Percentiles rank a stretch among this genome's conserved stretches.
phyloP scores from a whole-genome alignment of 1,140 invertebrate genomes.

The Drosophila orosa region DNA sequence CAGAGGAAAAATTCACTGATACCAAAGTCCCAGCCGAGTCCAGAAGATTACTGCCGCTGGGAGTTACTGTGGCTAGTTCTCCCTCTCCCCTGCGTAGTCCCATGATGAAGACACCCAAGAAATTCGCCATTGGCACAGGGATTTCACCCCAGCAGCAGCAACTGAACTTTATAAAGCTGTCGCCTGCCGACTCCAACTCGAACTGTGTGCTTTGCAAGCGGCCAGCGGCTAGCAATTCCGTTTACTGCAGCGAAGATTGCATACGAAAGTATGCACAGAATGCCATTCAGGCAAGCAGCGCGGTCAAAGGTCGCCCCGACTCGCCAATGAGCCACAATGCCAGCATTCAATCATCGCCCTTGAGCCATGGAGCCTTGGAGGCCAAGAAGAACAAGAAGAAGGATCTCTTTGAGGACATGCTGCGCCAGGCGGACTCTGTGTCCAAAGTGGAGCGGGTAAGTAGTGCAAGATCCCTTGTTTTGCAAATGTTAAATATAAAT shows the following conservation, averaged over 20 bases:
- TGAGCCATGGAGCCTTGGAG: conserved; percentile 21
- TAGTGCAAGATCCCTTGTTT: neutral
- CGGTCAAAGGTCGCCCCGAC: conserved; percentile 36
- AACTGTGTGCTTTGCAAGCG: conserved; percentile 91
- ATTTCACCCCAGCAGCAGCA: conserved; percentile 49
- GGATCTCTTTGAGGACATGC: conserved; percentile 76
- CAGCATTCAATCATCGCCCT: conserved; percentile 2
- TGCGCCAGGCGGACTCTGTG: conserved; percentile 65
- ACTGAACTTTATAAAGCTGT: conserved; percentile 61
- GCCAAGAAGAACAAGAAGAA: conserved; percentile 76
- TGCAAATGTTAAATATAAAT: neutral
- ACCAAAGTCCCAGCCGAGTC: conserved; percentile 38
- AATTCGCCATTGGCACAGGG: conserved; percentile 4
- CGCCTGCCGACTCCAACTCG: conserved; percentile 5
- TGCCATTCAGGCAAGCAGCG: conserved; percentile 84
- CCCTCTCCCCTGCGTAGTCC: conserved; percentile 13
- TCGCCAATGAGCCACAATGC: conserved; percentile 12
- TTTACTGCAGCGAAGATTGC: conserved; percentile 95
- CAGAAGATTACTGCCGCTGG: conserved; percentile 16
- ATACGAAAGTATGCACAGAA: conserved; percentile 93
- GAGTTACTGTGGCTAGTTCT: conserved; percentile 6
- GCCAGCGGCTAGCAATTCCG: conserved; percentile 87
- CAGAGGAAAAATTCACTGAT: conserved; percentile 32
- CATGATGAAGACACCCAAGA: conserved; percentile 20
- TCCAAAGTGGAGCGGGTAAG: conserved; percentile 85